Percentiles rank a stretch among this genome's conserved stretches.
Evolutionary conservation across 2,888 invertebrate genomes (phyloP).

Genomic region (Arge pagana): DNA sequence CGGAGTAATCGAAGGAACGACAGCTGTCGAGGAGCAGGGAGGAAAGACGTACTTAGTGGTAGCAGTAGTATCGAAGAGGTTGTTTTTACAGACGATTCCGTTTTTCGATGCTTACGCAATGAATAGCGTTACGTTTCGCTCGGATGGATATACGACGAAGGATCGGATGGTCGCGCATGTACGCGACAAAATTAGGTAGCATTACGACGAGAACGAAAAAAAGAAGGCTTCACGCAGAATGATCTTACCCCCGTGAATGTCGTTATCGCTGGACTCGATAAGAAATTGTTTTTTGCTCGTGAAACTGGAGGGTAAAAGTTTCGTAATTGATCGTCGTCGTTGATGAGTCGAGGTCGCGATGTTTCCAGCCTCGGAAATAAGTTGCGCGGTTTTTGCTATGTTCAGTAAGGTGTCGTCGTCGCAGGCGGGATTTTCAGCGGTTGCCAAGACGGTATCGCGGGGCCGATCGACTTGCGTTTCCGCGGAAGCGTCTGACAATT

Average conservation of each 20-base stretch:
- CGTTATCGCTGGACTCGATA: slow-evolving; percentile 52
- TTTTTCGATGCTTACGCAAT: too few species aligned
- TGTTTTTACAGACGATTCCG: too few species aligned
- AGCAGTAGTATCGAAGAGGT: too few species aligned
- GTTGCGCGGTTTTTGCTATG: slow-evolving; percentile 48
- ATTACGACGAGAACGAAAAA: too few species aligned
- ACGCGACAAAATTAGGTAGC: slow-evolving; percentile 10
- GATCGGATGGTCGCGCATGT: too few species aligned
- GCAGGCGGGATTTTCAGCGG: slow-evolving; percentile 44
- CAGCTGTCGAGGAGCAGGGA: too few species aligned
- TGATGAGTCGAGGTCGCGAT: slow-evolving; percentile 23
- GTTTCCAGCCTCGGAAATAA: slow-evolving; percentile 41
- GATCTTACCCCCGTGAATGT: slow-evolving; percentile 46
- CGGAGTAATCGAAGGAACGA: too few species aligned
- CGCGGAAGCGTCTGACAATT: slow-evolving; percentile 3
- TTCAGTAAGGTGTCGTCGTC: slow-evolving; percentile 46
- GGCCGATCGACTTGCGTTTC: slow-evolving; percentile 44
- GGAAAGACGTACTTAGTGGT: too few species aligned
- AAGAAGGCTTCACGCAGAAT: too few species aligned
- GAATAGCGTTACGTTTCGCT: too few species aligned
- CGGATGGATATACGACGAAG: too few species aligned
- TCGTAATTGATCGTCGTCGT: slow-evolving; percentile 38
- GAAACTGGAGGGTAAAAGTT: slow-evolving; percentile 23
- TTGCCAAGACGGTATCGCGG: slow-evolving; percentile 50
- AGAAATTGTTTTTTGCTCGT: slow-evolving; percentile 43